Evolutionary conservation across 2,797 vertebrate genomes (phyloP), one percentile per base, ranked within the genome.

Genomic region (Furcifer pardalis): DNA sequence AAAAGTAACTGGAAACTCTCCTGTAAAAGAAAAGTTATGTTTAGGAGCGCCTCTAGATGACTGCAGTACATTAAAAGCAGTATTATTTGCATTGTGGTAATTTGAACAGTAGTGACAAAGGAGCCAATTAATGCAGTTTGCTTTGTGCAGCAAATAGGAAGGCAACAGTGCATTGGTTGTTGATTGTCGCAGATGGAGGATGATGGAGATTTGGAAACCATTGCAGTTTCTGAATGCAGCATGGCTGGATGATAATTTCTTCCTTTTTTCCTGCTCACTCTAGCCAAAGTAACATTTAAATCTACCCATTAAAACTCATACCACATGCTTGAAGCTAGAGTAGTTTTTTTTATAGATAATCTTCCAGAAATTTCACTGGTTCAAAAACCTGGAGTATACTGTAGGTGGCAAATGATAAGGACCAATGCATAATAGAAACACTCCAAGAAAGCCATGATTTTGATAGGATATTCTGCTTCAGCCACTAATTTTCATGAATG

Each of bases 381-480:
- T 68, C 81, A 88, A 89, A 91, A 63, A 46, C 13, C 87, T 77
- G 88, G 90, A 90, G 85, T 88, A 65, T 84, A 68, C 60, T 69
- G 68, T 81, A 78, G 84, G 56, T 49, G 56, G 35, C 60, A 85
- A 86, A 89, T 87, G 89, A 92, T 91, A 86, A 76, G 71, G 40
- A 12, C 13, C 79, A 81, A 71, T 86, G 90, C 89, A 91, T 92
- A 88, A 89, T 89, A 89, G 84, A 76, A 68, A 89, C 82, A 88
- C 82, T 68, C 86, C 84, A 87, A 92, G 79, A 75, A 87, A 85
- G 90, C 87, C 63, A 73, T 62, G 86, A 84, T 84, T 91, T 87
- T 88, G 87, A 90, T 73, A 89, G 91, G 77, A 87, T 65, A 89
- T 89, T 86, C n/a, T n/a, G n/a, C n/a, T n/a, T n/a, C n/a, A n/a